Percentiles rank a stretch among this genome's conserved stretches.
These are phyloP conservation scores for Mastacembelus armatus DNA, from an alignment of 2,797 vertebrate genomes.

Conservation along the genomic window DNA sequence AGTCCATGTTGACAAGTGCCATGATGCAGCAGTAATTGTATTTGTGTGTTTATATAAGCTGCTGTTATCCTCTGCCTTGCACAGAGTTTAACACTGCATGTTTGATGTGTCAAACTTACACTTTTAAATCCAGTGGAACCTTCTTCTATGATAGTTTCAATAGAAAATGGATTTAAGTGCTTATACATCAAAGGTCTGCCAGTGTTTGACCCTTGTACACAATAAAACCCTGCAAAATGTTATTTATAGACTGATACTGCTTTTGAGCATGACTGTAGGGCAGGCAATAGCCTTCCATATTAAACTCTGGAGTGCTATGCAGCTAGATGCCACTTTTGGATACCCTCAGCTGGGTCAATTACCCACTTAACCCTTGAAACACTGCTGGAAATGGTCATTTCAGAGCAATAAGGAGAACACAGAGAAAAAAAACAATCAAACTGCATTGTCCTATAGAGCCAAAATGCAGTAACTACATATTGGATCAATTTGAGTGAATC, in stretches of 20 bases:
- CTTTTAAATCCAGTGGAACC: neutral
- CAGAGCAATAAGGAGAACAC: too few relatives aligned
- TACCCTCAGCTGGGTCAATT: neutral
- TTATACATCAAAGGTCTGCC: neutral
- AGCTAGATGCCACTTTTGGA: neutral
- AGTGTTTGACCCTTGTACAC: neutral
- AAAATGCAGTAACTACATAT: too few relatives aligned
- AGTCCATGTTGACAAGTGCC: conserved; percentile 23
- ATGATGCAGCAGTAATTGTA: too few relatives aligned
- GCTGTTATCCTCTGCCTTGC: neutral
- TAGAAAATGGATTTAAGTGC: neutral
- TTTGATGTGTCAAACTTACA: neutral
- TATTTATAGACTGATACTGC: conserved; percentile 15
- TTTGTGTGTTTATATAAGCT: conserved; percentile 35
- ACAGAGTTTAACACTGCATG: neutral
- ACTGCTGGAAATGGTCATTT: too few relatives aligned
- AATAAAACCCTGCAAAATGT: neutral
- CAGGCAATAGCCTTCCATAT: neutral
- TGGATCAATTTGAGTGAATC: too few relatives aligned
- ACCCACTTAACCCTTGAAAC: neutral
- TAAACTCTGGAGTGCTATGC: neutral
- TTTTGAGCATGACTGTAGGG: neutral
- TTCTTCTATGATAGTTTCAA: neutral
- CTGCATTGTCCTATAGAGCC: too few relatives aligned
- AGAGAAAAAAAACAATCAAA: neutral